phyloP scores from a whole-genome alignment of 2,113 vertebrate species.

The Dendropsophus ebraccatus region DNA sequence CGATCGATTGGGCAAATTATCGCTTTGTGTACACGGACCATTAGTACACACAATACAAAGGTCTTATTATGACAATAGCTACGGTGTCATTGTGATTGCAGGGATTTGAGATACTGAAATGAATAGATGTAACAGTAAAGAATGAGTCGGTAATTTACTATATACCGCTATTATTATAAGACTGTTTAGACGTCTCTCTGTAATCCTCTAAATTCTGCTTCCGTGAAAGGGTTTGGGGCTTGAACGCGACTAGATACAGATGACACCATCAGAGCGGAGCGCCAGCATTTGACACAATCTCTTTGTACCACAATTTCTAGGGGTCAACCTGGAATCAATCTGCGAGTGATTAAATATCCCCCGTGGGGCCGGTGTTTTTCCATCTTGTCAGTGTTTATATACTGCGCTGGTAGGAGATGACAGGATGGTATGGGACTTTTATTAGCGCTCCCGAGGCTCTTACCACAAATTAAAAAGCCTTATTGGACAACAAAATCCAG shows the following conservation, averaged over 20 bases:
- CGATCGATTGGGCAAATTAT: too few relatives aligned
- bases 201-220: background rate
- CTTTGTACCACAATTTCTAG: slow-evolving; percentile 18
- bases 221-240: background rate
- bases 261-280: background rate
- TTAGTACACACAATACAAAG: background rate
- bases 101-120: background rate
- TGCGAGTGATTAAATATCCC: slow-evolving; percentile 1
- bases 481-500: slow-evolving; percentile 33
- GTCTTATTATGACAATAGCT: background rate
- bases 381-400: slow-evolving; percentile 19
- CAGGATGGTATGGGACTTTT: background rate
- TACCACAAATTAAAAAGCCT: slow-evolving; percentile 34
- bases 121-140: too few relatives aligned
- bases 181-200: background rate
- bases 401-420: background rate
- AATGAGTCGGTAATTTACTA: background rate
- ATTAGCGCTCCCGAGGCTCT: slow-evolving; percentile 4
- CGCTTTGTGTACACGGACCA: too few relatives aligned
- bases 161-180: background rate
- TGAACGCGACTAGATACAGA: background rate
- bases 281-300: slow-evolving; percentile 10
- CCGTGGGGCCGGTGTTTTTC: background rate
- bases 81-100: background rate
- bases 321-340: slow-evolving; percentile 24